Evolutionary conservation across 2,888 invertebrate species (phyloP).

Genomic region (Ophion ellenae): DNA sequence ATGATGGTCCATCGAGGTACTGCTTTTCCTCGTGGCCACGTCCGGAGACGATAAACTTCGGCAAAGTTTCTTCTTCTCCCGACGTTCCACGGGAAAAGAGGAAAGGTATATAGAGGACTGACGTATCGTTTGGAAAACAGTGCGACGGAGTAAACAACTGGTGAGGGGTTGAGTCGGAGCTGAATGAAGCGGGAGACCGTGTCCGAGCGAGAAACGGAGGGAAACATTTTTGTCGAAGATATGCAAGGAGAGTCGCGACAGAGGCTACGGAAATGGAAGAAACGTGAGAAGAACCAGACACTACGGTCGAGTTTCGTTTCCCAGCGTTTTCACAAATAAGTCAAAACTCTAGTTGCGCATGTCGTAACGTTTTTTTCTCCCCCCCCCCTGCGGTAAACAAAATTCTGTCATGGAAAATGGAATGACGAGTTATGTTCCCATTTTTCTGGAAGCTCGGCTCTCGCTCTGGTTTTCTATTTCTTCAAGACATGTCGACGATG

Average conservation of each 20-base stretch:
- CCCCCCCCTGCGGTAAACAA: constrained; percentile 53
- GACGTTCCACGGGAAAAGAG: constrained; percentile 29
- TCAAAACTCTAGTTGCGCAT: constrained; percentile 51
- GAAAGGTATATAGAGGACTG: constrained; percentile 74
- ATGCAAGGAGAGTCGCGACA: constrained; percentile 60
- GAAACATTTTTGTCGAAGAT: constrained; percentile 65
- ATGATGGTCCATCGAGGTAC: constrained; percentile 64
- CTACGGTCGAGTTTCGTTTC: constrained; percentile 19
- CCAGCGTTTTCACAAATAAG: constrained; percentile 53
- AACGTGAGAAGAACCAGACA: constrained; percentile 58
- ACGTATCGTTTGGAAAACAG: constrained; percentile 81
- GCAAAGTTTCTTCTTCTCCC: constrained; percentile 67
- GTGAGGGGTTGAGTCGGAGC: constrained; percentile 43
- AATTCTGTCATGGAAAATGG: constrained; percentile 26
- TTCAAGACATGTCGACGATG: neutral
- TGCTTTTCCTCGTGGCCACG: constrained; percentile 68
- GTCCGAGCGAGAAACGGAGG: constrained; percentile 43
- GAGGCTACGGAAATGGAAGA: constrained; percentile 56
- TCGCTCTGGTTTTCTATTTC: neutral
- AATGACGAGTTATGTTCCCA: constrained; percentile 26
- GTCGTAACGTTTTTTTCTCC: constrained; percentile 32
- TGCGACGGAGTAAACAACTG: constrained; percentile 80
- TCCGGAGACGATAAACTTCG: constrained; percentile 73
- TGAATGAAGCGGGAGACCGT: constrained; percentile 16
- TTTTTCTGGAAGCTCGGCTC: constrained; percentile 5